These are phyloP conservation scores for Phodopus roborovskii DNA, from an alignment of 2,113 vertebrate species.

Conservation along the genomic window DNA sequence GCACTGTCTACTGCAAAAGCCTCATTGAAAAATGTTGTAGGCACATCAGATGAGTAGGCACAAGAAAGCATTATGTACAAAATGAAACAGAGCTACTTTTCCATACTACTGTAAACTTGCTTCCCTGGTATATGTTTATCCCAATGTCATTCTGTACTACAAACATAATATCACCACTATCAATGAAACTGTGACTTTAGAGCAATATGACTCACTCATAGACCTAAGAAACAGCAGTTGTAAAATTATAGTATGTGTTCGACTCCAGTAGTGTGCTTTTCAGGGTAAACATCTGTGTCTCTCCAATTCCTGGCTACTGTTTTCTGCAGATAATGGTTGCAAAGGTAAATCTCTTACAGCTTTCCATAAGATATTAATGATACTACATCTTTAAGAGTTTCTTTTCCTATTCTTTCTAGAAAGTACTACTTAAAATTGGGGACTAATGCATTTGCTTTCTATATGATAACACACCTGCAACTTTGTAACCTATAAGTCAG, in stretches of 20 bases:
- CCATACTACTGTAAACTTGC: neutral
- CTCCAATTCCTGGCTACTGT: neutral
- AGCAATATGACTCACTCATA: neutral
- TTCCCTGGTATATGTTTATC: neutral
- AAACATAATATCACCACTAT: neutral
- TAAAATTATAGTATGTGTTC: neutral
- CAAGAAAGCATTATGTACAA: neutral
- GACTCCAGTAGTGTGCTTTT: neutral
- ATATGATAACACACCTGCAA: neutral
- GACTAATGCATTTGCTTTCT: neutral
- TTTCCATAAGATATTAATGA: neutral
- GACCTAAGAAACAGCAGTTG: neutral
- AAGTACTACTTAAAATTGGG: neutral
- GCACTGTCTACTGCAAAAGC: neutral
- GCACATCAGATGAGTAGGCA: neutral
- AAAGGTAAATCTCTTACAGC: neutral
- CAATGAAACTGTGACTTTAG: neutral
- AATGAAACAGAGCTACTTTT: conserved; percentile 12
- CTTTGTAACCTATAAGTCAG: neutral
- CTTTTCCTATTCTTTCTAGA: too few relatives aligned
- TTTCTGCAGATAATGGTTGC: conserved; percentile 1
- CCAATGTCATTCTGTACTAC: neutral
- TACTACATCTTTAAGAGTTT: neutral
- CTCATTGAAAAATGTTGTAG: neutral
- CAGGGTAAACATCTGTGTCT: neutral